phyloP scores from a whole-genome alignment of 2,797 vertebrate genomes.

The Otolemur crassicaudatus region DNA sequence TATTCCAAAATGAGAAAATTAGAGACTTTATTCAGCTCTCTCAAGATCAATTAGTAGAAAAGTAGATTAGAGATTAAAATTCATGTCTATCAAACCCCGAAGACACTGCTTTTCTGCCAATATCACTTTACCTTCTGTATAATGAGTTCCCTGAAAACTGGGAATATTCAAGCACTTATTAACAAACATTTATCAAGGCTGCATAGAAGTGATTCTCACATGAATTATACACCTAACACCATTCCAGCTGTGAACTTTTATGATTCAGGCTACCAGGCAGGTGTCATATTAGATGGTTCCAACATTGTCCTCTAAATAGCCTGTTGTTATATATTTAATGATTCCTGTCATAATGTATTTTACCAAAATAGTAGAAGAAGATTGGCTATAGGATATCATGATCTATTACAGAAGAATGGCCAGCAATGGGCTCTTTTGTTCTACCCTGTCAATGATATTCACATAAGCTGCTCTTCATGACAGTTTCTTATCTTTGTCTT shows the following conservation, averaged over 20 bases:
- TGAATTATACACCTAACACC: fast-evolving
- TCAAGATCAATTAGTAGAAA: neutral
- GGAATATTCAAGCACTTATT: neutral
- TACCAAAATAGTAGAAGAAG: neutral
- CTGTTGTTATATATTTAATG: neutral
- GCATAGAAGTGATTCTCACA: too few species aligned
- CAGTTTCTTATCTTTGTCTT: neutral
- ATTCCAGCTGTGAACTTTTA: neutral
- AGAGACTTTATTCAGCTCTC: neutral
- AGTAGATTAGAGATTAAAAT: neutral
- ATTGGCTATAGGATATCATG: neutral
- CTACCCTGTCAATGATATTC: neutral
- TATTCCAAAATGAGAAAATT: neutral
- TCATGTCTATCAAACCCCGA: neutral
- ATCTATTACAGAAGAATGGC: neutral
- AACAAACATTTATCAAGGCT: neutral
- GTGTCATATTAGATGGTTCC: neutral
- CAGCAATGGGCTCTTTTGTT: fast-evolving
- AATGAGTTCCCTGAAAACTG: neutral
- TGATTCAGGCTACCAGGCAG: neutral
- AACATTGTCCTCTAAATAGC: too few species aligned
- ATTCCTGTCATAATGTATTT: neutral
- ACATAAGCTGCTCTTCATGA: fast-evolving
- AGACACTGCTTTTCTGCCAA: neutral
- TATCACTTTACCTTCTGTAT: neutral